Conservation (phyloP, 2,888 invertebrate species). For the Pandemis heparana region DNA sequence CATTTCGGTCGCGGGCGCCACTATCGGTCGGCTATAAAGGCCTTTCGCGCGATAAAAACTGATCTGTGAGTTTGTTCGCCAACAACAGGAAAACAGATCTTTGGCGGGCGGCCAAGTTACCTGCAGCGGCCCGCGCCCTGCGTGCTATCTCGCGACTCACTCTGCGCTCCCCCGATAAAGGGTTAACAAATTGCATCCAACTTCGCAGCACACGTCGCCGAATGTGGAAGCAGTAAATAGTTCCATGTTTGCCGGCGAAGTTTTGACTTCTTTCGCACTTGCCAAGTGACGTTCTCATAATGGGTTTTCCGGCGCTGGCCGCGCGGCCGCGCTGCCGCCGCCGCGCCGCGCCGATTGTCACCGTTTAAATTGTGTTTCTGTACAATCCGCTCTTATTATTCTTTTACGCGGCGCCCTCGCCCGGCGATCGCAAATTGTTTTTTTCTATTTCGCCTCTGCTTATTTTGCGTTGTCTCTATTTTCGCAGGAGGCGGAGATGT, state of each 20-base stretch:
- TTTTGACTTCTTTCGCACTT: conserved; percentile 80
- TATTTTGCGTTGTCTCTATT: conserved; percentile 68
- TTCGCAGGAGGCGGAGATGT: conserved; percentile 65
- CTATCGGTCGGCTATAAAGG: conserved; percentile 84
- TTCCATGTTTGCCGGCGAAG: conserved; percentile 76
- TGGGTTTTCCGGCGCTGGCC: conserved; percentile 65
- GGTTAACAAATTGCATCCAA: conserved; percentile 82
- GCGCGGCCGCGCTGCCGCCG: conserved; percentile 49
- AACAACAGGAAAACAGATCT: conserved; percentile 84
- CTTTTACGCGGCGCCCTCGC: conserved; percentile 60
- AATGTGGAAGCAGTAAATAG: conserved; percentile 80
- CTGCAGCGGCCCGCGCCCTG: conserved; percentile 59
- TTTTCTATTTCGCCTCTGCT: conserved; percentile 63
- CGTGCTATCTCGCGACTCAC: conserved; percentile 52
- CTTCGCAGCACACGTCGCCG: conserved; percentile 77
- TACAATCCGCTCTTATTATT: conserved; percentile 74
- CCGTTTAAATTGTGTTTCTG: conserved; percentile 78
- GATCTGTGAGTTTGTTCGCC: conserved; percentile 83
- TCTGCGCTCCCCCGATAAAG: conserved; percentile 71
- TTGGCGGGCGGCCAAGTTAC: conserved; percentile 82
- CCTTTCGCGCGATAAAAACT: conserved; percentile 85
- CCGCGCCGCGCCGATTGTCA: conserved; percentile 68
- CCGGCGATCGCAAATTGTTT: conserved; percentile 63
- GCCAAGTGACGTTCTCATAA: conserved; percentile 75
- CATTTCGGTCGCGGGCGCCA: conserved; percentile 72